These are phyloP conservation scores for Plutomurus gul DNA, from an alignment of 1,140 invertebrate genomes.

Conservation along the genomic window DNA sequence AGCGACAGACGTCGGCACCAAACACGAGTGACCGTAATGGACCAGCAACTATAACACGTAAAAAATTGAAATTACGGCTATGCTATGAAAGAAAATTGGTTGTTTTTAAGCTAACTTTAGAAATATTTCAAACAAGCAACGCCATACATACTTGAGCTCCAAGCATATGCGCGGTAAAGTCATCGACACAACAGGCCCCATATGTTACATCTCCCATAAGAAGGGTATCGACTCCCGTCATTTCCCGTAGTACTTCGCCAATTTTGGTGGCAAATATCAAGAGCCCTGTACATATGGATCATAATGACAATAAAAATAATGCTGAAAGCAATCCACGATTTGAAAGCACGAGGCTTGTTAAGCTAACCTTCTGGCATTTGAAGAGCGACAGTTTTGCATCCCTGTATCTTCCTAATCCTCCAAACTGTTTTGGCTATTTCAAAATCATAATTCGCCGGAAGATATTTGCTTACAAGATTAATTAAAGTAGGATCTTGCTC, in stretches of 20 bases:
- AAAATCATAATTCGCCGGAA: slow-evolving; percentile 98
- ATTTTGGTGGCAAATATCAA: slow-evolving; percentile 91
- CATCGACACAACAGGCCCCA: slow-evolving; percentile 99
- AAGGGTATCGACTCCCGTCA: slow-evolving; percentile 89
- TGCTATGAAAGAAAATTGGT: not conserved
- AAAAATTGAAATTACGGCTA: not conserved
- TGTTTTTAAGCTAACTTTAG: not conserved
- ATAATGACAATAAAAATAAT: not conserved
- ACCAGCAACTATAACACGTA: slow-evolving; percentile 85
- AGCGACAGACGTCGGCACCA: slow-evolving; percentile 93
- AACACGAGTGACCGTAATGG: slow-evolving; percentile 98
- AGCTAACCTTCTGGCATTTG: slow-evolving; percentile 98
- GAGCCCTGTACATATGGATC: slow-evolving; percentile 58
- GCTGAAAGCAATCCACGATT: not conserved
- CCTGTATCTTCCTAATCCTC: slow-evolving; percentile 80
- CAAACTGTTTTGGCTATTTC: slow-evolving; percentile 98
- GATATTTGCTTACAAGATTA: slow-evolving; percentile 66
- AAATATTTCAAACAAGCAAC: too few relatives aligned
- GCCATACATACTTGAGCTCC: slow-evolving; percentile 88
- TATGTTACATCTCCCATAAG: slow-evolving; percentile 99
- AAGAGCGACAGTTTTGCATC: slow-evolving; percentile 82
- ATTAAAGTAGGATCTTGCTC: slow-evolving; percentile 77
- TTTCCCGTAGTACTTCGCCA: slow-evolving; percentile 90
- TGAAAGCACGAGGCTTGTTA: too few relatives aligned
- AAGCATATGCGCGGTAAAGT: slow-evolving; percentile 85